Conservation (phyloP, 1,140 invertebrate genomes). For the Pseudomyrmex flavicornis region DNA sequence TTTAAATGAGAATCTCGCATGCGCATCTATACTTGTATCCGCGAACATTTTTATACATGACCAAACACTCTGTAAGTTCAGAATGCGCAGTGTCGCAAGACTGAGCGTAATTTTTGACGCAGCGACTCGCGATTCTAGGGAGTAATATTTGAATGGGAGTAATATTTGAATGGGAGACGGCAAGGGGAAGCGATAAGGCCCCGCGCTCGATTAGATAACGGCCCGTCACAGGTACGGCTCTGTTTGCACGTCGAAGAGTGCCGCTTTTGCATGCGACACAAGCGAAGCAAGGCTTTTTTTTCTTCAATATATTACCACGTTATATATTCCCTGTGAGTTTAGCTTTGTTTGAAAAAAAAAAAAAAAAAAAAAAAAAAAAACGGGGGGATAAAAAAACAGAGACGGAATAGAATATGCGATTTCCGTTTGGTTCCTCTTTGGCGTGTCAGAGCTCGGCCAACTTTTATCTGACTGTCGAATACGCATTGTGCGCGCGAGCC, state of each 20-base stretch:
- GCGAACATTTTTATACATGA: slow-evolving; percentile 12
- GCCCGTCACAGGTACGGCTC: slow-evolving; percentile 63
- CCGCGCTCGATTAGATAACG: slow-evolving; percentile 68
- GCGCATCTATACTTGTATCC: slow-evolving; percentile 5
- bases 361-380: too few relatives aligned
- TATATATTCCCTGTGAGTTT: neutral
- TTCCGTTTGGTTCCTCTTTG: neutral
- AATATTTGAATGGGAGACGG: slow-evolving; percentile 47
- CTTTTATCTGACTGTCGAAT: slow-evolving; percentile 40
- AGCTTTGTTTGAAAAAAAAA: neutral
- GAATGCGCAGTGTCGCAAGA: slow-evolving; percentile 18
- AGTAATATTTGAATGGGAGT: slow-evolving; percentile 38
- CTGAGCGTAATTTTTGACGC: slow-evolving; percentile 40
- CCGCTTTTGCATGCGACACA: slow-evolving; percentile 43
- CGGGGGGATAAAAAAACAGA: neutral
- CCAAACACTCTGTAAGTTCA: neutral
- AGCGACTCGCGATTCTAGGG: slow-evolving; percentile 50
- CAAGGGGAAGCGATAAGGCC: slow-evolving; percentile 51
- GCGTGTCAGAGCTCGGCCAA: slow-evolving; percentile 35
- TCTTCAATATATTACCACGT: neutral
- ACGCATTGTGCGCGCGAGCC: slow-evolving; percentile 26
- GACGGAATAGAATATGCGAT: neutral
- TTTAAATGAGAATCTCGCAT: slow-evolving; percentile 15
- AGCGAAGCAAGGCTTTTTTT: slow-evolving; percentile 6
- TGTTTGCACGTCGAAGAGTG: slow-evolving; percentile 62